These are phyloP conservation scores for Harpagifer antarcticus DNA, from an alignment of 2,797 vertebrate genomes.

Conservation along the genomic window DNA sequence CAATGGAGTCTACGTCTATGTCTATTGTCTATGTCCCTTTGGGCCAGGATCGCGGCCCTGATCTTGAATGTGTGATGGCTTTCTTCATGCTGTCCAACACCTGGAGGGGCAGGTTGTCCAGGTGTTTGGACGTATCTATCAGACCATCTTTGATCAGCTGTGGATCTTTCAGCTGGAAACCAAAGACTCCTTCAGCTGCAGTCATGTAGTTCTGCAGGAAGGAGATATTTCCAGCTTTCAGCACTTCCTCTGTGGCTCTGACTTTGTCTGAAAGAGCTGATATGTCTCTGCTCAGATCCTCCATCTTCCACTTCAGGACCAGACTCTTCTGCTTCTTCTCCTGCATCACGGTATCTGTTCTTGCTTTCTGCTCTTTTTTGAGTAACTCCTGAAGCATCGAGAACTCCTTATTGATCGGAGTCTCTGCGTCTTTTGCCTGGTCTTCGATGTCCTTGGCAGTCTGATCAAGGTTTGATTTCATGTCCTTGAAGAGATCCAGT, in stretches of 20 bases:
- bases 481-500: not conserved
- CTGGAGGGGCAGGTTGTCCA: not conserved
- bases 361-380: not conserved
- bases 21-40: no score
- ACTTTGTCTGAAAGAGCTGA: no score
- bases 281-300: no score
- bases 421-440: not conserved
- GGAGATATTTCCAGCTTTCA: not conserved
- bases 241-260: not conserved
- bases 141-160: not conserved
- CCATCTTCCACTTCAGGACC: no score
- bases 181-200: not conserved
- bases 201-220: not conserved
- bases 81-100: not conserved
- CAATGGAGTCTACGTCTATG: no score
- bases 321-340: no score
- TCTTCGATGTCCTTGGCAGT: not conserved
- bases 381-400: not conserved
- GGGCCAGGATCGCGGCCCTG: no score
- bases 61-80: no score
- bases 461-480: constrained; percentile 20
- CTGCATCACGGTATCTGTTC: not conserved
- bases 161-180: not conserved
- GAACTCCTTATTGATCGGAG: constrained; percentile 5
- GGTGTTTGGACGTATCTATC: constrained; percentile 1